These are phyloP conservation scores for Plectropomus leopardus DNA, from an alignment of 2,113 vertebrate genomes.

Conservation along the genomic window DNA sequence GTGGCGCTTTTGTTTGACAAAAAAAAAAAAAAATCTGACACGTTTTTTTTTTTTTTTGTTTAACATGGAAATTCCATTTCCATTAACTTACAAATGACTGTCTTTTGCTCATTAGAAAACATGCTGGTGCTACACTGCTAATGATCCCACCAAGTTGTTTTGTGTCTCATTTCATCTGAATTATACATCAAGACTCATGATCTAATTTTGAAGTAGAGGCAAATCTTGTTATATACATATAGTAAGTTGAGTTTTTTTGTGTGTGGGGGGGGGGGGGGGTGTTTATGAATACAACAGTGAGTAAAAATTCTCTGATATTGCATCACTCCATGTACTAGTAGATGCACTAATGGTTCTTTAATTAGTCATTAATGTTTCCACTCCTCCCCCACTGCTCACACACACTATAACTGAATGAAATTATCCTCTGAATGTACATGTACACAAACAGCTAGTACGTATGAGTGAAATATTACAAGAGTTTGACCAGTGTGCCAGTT, in stretches of 20 bases:
- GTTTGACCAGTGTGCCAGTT: neutral
- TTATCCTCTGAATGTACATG: conserved; percentile 10
- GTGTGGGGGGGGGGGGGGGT: too few relatives aligned
- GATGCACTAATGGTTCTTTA: conserved; percentile 77
- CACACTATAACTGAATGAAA: conserved; percentile 16
- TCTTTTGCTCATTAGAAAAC: conserved; percentile 70
- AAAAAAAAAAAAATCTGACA: too few relatives aligned
- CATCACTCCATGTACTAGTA: conserved; percentile 37
- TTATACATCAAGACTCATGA: conserved; percentile 31
- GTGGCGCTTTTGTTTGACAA: conserved; percentile 40
- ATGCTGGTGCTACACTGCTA: conserved; percentile 28
- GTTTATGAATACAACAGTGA: conserved; percentile 24
- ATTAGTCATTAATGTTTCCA: conserved; percentile 71
- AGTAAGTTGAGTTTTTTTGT: neutral
- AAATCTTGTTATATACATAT: neutral
- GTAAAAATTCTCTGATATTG: conserved; percentile 47
- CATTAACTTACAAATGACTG: conserved; percentile 77
- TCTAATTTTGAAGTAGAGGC: conserved; percentile 19
- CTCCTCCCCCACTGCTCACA: conserved; percentile 51
- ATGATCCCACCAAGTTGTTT: conserved; percentile 45
- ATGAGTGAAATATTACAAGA: conserved; percentile 2
- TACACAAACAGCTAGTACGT: neutral
- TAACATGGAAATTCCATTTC: conserved; percentile 69
- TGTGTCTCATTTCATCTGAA: conserved; percentile 34
- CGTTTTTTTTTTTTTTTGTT: conserved; percentile 51